phyloP scores from a whole-genome alignment of 2,113 vertebrate species.

The Oryzias woworae region DNA sequence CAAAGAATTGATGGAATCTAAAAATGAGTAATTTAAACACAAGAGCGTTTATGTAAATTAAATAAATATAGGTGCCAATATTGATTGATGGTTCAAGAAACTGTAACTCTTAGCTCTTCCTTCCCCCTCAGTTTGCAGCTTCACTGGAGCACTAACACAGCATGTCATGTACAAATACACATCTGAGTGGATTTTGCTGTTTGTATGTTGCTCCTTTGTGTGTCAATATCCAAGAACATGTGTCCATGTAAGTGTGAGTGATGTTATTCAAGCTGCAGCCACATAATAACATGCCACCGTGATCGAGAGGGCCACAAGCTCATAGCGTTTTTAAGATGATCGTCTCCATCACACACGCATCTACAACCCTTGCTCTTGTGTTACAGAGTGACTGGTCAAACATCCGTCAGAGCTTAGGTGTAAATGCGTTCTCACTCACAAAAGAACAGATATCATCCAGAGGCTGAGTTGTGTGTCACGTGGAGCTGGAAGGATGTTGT shows the following conservation, averaged over 20 bases:
- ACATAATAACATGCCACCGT: constrained; percentile 82
- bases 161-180: not conserved
- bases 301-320: constrained; percentile 79
- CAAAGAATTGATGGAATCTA: no score
- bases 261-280: constrained; percentile 43
- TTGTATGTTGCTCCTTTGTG: constrained; percentile 12
- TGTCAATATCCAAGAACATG: not conserved
- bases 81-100: no score
- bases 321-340: constrained; percentile 74
- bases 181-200: not conserved
- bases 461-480: constrained; percentile 36
- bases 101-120: no score
- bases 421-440: constrained; percentile 41
- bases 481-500: constrained; percentile 45
- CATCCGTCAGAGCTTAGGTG: constrained; percentile 55
- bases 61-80: no score
- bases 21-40: no score
- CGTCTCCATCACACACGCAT: constrained; percentile 61
- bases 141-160: not conserved
- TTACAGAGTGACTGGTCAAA: constrained; percentile 54
- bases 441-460: constrained; percentile 27
- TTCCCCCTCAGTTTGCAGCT: not conserved
- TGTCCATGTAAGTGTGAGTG: constrained; percentile 45
- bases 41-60: no score
- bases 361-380: constrained; percentile 60